phyloP scores from a whole-genome alignment of 2,888 invertebrate species.

The Actias luna region DNA sequence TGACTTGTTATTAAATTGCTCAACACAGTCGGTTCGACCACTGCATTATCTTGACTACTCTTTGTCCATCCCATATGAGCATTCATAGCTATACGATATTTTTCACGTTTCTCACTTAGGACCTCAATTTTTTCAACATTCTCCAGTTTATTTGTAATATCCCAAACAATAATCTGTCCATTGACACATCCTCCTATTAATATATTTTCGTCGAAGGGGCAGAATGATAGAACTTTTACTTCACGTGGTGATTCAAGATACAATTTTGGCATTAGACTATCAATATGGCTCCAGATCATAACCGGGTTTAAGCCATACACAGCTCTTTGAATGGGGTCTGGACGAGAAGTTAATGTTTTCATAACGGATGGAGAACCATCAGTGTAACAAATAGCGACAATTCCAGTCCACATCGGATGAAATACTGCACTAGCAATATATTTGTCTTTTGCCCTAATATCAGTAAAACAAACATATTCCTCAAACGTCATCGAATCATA shows the following conservation, averaged over 20 bases:
- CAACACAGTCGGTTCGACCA: conserved; percentile 82
- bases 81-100: conserved; percentile 82
- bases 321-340: conserved; percentile 78
- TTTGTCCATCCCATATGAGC: conserved; percentile 87
- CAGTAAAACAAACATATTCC: conserved; percentile 84
- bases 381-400: conserved; percentile 85
- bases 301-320: conserved; percentile 85
- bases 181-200: conserved; percentile 87
- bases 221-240: conserved; percentile 84
- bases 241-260: conserved; percentile 85
- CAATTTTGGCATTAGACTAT: conserved; percentile 86
- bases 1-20: conserved; percentile 85
- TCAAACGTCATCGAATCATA: conserved; percentile 65
- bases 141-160: conserved; percentile 83
- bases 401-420: conserved; percentile 87
- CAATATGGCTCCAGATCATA: conserved; percentile 88
- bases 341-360: conserved; percentile 59
- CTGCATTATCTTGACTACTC: conserved; percentile 78
- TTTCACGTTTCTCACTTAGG: conserved; percentile 83
- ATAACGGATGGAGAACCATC: conserved; percentile 77
- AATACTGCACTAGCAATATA: conserved; percentile 85
- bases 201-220: conserved; percentile 85
- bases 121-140: conserved; percentile 83
- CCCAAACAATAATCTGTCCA: conserved; percentile 88
- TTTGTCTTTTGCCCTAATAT: conserved; percentile 85